Conservation (phyloP, 2,888 invertebrate genomes). For the Eledona agricola region DNA sequence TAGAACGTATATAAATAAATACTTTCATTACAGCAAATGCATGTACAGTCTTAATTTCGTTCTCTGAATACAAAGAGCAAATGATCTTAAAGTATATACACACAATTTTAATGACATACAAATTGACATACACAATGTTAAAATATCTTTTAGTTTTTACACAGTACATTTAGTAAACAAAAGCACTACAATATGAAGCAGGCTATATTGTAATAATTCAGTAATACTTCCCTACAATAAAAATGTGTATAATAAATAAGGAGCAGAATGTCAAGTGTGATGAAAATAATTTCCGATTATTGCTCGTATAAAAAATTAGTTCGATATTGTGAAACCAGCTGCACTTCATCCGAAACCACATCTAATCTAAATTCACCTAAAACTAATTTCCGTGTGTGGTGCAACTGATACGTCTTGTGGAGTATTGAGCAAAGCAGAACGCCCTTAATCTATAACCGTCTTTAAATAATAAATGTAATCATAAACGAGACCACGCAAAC, state of each 20-base stretch:
- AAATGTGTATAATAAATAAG: conserved; percentile 23
- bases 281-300: conserved; percentile 23
- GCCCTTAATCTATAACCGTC: conserved; percentile 24
- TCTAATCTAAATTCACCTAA: conserved; percentile 3
- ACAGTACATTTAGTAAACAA: conserved; percentile 47
- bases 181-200: conserved; percentile 49
- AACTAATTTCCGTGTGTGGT: conserved; percentile 2
- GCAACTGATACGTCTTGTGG: conserved; percentile 7
- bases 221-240: conserved; percentile 37
- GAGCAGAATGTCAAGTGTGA: conserved; percentile 10
- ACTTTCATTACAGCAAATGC: conserved; percentile 54
- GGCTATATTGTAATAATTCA: conserved; percentile 43
- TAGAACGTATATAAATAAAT: conserved; percentile 54
- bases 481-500: conserved; percentile 27
- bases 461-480: conserved; percentile 20
- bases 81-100: conserved; percentile 49
- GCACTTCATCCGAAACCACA: not conserved
- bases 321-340: conserved; percentile 12
- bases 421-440: conserved; percentile 24
- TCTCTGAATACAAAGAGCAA: conserved; percentile 52
- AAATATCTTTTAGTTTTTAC: conserved; percentile 45
- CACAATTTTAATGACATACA: conserved; percentile 48
- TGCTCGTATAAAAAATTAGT: conserved; percentile 15
- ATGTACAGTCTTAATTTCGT: conserved; percentile 59
- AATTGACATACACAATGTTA: conserved; percentile 51